Evolutionary conservation across 2,113 vertebrate genomes (phyloP).

Genomic region (Mormyrus iriodes): DNA sequence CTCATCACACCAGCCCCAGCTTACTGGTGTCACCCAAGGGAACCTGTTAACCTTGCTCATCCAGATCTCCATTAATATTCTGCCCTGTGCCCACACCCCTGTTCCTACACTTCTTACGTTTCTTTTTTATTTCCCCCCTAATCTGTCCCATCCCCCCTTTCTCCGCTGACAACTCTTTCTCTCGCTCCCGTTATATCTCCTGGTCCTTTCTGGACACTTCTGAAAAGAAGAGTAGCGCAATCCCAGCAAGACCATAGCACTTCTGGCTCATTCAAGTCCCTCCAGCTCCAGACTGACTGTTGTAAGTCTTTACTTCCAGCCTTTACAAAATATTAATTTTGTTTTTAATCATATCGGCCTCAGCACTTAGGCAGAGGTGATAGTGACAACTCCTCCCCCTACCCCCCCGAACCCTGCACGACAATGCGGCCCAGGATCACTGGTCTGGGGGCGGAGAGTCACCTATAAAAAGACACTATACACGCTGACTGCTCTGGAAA

Average conservation of each 20-base stretch:
- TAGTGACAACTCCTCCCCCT: not conserved
- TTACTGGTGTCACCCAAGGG: not conserved
- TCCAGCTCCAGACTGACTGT: not conserved
- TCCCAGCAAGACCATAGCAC: not conserved
- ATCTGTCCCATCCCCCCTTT: not conserved
- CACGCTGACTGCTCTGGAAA: not conserved
- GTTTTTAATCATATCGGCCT: not conserved
- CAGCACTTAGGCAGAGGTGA: not conserved
- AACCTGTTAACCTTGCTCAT: not conserved
- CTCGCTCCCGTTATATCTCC: not conserved
- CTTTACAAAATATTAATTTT: not conserved
- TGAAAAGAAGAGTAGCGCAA: not conserved
- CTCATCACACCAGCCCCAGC: slow-evolving; percentile 14
- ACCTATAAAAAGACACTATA: not conserved
- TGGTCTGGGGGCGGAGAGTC: not conserved
- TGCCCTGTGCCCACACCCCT: not conserved
- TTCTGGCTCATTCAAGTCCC: not conserved
- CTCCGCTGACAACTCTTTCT: not conserved
- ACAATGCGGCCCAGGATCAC: not conserved
- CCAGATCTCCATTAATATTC: not conserved
- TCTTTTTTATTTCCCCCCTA: not conserved
- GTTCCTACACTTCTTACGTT: not conserved
- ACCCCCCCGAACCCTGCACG: not conserved
- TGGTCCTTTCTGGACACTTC: not conserved
- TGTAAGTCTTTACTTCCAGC: not conserved